Conservation (phyloP, 2,888 invertebrate species). For the Pollenia griseotomentosa region DNA sequence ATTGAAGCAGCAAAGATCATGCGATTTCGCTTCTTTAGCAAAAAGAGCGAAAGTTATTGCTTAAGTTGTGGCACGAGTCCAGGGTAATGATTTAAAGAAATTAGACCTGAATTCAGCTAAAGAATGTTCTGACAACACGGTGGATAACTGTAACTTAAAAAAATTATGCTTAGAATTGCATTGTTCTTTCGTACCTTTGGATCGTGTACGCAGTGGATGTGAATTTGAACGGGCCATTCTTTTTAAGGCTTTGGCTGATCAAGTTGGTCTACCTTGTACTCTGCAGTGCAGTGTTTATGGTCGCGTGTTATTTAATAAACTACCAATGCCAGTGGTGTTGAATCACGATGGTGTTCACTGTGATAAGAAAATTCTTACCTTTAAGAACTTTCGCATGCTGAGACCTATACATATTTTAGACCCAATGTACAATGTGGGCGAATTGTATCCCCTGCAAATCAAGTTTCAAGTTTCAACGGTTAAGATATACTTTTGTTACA, state of each 20-base stretch:
- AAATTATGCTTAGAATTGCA: conserved; percentile 84
- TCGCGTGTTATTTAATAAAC: conserved; percentile 87
- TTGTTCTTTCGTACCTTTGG: conserved; percentile 86
- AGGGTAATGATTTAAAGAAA: conserved; percentile 76
- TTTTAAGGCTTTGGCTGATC: conserved; percentile 88
- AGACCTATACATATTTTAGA: conserved; percentile 88
- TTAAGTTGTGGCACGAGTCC: conserved; percentile 84
- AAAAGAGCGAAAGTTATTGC: conserved; percentile 83
- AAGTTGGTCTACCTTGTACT: conserved; percentile 87
- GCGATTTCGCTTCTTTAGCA: conserved; percentile 80
- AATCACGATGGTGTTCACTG: conserved; percentile 79
- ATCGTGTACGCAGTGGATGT: conserved; percentile 86
- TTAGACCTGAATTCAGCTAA: conserved; percentile 83
- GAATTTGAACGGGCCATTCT: conserved; percentile 87
- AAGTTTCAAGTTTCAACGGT: conserved; percentile 69
- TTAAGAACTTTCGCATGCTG: conserved; percentile 85
- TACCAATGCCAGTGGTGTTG: conserved; percentile 85
- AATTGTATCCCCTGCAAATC: conserved; percentile 81
- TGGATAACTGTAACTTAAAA: conserved; percentile 84
- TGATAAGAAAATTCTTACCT: conserved; percentile 78
- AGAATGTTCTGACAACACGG: conserved; percentile 84
- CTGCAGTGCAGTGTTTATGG: conserved; percentile 86
- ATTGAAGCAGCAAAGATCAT: conserved; percentile 63
- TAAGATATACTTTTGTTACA: too few species aligned
- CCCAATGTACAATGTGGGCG: conserved; percentile 84